Base-by-base conservation (phyloP, 2,888 invertebrate species). In the Scrobipalpa costella region DNA sequence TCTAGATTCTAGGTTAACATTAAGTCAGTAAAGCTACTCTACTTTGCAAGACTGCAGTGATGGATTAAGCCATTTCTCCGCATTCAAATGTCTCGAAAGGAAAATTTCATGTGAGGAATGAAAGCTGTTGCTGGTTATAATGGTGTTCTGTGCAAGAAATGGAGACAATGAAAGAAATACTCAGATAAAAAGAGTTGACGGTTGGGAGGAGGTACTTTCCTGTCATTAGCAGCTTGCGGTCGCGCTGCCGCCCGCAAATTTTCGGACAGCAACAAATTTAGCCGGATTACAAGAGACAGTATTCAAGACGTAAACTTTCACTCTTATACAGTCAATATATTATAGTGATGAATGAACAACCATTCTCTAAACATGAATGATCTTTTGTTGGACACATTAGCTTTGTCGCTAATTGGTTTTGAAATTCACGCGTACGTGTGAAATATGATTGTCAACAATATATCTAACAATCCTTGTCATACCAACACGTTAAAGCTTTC, bases 161-260 rank as follows among this genome's bases (percentile, higher is more conserved):
- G 47, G 40, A 66, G 59, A 66, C 66, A 64, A 66, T 60, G 66
- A 58, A 62, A 64, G 52, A 63, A 64, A 64, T 59, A 59, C 47
- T 17, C 13, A 34, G 47, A 55, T 58, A 62, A 81, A 82, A 81
- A 83, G 78, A 72, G 67, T 73, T 71, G 71, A 76, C 80, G 77
- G 78, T 75, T 72, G 71, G 73, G 69, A 76, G 72, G 66, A 73
- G 74, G 75, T 77, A 83, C 85, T 88, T 88, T 88, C 81, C 81
- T 85, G 78, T 86, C 88, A 88, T 89, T 87, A 89, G 80, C 72
- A 72, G 76, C 72, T 78, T 84, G 85, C 81, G 86, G 86, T 85
- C 74, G 72, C 74, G 72, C 71, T 76, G 79, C 74, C 73, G 73
- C 73, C 77, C 72, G 79, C 78, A 75, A 79, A 78, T 74, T 82